Evolutionary conservation across 2,797 vertebrate genomes (phyloP), one percentile per base, ranked within the genome.

Genomic region (Platalea minor): DNA sequence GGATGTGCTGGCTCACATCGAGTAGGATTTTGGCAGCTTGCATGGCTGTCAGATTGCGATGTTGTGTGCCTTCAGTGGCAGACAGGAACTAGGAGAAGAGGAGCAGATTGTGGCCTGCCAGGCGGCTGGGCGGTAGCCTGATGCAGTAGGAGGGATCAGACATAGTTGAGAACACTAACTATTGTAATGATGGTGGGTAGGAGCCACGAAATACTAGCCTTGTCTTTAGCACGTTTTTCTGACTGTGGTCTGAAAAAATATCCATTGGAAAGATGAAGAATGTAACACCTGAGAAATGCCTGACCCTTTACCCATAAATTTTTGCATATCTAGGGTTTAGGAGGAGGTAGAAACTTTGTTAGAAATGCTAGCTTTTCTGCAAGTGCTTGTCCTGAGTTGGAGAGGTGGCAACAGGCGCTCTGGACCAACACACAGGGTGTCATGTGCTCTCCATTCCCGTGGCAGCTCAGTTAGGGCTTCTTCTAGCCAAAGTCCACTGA

Each of bases 11-110:
- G 76, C 61, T 94, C 65, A 76, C 4, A 31, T 3, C 10, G 50
- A 39, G 33, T 59, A 78, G 73, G 88, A 65, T 88, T 90, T 88
- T 93, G 89, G 90, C 91, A 93, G 59, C 54, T 79, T 73, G 20
- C n/a, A 8, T 24, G 74, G 67, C 59, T 86, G 77, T 90, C 93
- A 95, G 79, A 89, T 68, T 72, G 82, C 3, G 1, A 17, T 10
- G 5, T 61, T 68, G 6, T 17, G 23, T 91, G 76, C 50, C 15
- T 96, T 84, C 48, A 10, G 17, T n/a, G 59, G 69, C 46, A 92
- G 91, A 84, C 54, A 84, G 89, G 85, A 90, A 72, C 50, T 48
- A 29, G 67, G 67, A 96, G 85, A 80, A 70, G 21, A 45, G 17
- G 46, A 70, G 57, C 91, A 93, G 85, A 79, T n/a, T 85, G 88